A percentile compares a stretch with the other conserved stretches of the same genome.
Evolutionary conservation across 2,888 invertebrate species (phyloP).

Genomic region (Matsumyia berberina): DNA sequence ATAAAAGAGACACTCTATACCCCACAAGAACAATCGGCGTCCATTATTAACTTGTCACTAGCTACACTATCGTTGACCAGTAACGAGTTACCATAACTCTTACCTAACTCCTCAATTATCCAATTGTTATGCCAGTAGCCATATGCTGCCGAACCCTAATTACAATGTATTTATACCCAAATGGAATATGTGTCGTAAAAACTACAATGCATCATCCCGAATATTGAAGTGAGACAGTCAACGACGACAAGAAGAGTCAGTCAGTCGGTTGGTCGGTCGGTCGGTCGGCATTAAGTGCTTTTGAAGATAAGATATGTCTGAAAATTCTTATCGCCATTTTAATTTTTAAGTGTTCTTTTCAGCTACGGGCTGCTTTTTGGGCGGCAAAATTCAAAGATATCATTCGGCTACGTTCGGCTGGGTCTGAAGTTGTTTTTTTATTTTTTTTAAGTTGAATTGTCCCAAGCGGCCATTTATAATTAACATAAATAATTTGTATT

Average conservation of each 20-base stretch:
- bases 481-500: slow-evolving; percentile 38
- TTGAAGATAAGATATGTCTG: slow-evolving; percentile 47
- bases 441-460: slow-evolving; percentile 3
- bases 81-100: background rate
- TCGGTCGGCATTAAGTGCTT: slow-evolving; percentile 35
- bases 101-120: slow-evolving; percentile 31
- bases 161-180: slow-evolving; percentile 22
- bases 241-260: background rate
- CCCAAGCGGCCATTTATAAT: slow-evolving; percentile 23
- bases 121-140: slow-evolving; percentile 22
- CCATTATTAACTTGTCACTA: slow-evolving; percentile 10
- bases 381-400: slow-evolving; percentile 53
- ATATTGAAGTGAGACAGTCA: slow-evolving; percentile 33
- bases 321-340: slow-evolving; percentile 55
- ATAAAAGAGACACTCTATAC: too few species aligned
- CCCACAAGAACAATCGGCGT: background rate
- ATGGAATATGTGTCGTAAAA: slow-evolving; percentile 13
- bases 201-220: slow-evolving; percentile 42
- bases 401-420: background rate
- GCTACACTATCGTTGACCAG: background rate
- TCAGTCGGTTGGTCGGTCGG: background rate
- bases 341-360: slow-evolving; percentile 55
- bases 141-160: slow-evolving; percentile 18
- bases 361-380: slow-evolving; percentile 23
- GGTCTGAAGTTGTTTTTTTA: background rate